These are phyloP conservation scores for Plagodis dolabraria DNA, from an alignment of 2,888 invertebrate genomes.

Conservation along the genomic window DNA sequence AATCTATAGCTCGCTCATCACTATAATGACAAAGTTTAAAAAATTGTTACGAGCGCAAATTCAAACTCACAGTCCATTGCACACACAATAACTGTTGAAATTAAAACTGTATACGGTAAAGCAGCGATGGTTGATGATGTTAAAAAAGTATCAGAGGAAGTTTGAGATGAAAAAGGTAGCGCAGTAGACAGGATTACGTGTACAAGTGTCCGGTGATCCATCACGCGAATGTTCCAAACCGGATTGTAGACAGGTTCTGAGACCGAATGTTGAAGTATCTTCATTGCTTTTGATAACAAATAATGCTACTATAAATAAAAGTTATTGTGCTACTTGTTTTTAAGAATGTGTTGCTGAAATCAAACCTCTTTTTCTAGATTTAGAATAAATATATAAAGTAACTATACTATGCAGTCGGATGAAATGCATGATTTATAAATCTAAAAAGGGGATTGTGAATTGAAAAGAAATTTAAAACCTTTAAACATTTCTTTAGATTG, in stretches of 20 bases:
- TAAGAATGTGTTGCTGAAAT: background rate
- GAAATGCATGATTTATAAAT: too few relatives aligned
- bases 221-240: slow-evolving; percentile 78
- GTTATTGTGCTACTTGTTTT: slow-evolving; percentile 29
- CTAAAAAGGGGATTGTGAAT: too few relatives aligned
- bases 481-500: too few relatives aligned
- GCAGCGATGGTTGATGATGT: slow-evolving; percentile 44
- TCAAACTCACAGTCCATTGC: slow-evolving; percentile 38
- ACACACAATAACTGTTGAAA: background rate
- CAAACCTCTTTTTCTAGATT: too few relatives aligned
- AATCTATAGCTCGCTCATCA: slow-evolving; percentile 64
- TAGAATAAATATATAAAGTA: too few relatives aligned
- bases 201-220: slow-evolving; percentile 75
- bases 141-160: slow-evolving; percentile 32
- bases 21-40: slow-evolving; percentile 51
- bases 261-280: slow-evolving; percentile 56
- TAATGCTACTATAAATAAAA: slow-evolving; percentile 36
- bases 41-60: background rate
- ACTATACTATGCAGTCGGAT: too few relatives aligned
- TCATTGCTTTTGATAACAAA: slow-evolving; percentile 57
- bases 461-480: too few relatives aligned
- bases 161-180: slow-evolving; percentile 35
- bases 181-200: slow-evolving; percentile 56
- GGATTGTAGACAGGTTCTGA: slow-evolving; percentile 69
- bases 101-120: background rate